Percentiles rank a stretch among this genome's conserved stretches.
Evolutionary conservation across 2,113 vertebrate species (phyloP).

Genomic region (Sylvilagus bachmani): DNA sequence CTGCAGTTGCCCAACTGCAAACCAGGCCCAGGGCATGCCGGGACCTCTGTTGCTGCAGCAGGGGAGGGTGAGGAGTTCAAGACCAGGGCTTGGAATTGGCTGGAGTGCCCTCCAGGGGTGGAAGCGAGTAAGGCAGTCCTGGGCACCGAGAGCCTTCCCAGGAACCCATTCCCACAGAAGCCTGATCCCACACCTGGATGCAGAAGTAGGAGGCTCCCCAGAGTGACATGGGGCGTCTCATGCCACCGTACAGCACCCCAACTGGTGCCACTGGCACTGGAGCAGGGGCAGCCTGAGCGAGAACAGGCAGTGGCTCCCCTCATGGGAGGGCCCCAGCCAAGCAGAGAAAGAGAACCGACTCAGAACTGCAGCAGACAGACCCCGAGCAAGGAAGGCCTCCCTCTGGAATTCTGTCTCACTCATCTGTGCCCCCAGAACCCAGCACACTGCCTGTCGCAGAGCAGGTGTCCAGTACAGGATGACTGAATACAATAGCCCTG

Average conservation of each 20-base stretch:
- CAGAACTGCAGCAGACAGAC: neutral
- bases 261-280: neutral
- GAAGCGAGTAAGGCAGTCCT: neutral
- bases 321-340: neutral
- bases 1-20: neutral
- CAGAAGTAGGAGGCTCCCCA: neutral
- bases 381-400: neutral
- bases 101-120: neutral
- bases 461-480: neutral
- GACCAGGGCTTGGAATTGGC: neutral
- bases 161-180: neutral
- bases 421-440: neutral
- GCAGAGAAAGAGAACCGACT: neutral
- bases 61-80: neutral
- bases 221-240: accelerated
- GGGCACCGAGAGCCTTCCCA: neutral
- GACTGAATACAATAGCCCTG: neutral
- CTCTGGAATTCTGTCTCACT: accelerated
- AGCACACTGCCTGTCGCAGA: neutral
- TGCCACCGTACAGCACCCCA: neutral
- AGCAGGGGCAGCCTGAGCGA: accelerated
- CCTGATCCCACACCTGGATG: neutral
- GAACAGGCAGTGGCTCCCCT: neutral
- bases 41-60: neutral
- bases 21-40: neutral